Evolutionary conservation across 2,113 vertebrate species (phyloP).

Genomic region (Alces alces): DNA sequence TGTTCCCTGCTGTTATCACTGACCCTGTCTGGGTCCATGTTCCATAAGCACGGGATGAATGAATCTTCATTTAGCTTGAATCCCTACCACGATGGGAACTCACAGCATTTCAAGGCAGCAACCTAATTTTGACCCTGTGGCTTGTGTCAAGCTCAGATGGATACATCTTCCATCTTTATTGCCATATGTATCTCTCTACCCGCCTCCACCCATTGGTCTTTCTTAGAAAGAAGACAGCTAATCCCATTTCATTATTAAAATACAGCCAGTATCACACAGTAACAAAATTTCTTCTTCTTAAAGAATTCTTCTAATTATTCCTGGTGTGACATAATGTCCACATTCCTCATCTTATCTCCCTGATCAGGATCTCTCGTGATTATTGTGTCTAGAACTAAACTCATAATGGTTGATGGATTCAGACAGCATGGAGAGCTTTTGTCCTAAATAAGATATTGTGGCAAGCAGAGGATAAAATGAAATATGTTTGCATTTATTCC

Average conservation of each 20-base stretch:
- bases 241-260: neutral
- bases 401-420: neutral
- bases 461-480: neutral
- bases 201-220: neutral
- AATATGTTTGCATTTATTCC: neutral
- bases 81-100: neutral
- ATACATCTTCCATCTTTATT: neutral
- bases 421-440: neutral
- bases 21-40: neutral
- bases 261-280: neutral
- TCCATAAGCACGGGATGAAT: constrained; percentile 24
- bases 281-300: neutral
- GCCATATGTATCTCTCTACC: neutral
- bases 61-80: neutral
- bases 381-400: neutral
- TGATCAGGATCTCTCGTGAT: neutral
- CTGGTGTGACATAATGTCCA: neutral
- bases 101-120: neutral
- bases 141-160: neutral
- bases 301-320: neutral
- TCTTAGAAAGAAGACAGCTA: neutral
- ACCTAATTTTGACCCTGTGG: neutral
- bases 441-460: neutral
- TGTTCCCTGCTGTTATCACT: constrained; percentile 9
- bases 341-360: neutral